Percentiles rank a stretch among this genome's conserved stretches.
Evolutionary conservation across 2,113 vertebrate genomes (phyloP).

Genomic region (Petrocephalus zakoni): DNA sequence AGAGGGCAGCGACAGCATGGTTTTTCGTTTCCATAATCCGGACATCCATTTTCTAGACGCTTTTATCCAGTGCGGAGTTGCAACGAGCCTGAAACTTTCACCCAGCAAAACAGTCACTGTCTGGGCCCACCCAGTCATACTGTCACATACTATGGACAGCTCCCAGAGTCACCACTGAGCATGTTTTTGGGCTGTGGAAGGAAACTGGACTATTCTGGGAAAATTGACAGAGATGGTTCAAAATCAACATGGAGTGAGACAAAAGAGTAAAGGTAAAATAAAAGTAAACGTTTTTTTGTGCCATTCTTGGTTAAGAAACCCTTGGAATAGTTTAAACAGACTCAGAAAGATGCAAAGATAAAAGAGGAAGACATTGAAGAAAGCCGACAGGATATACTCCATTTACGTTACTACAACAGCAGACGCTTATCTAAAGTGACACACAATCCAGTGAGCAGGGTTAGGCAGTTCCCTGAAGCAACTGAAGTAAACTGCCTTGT

Average conservation of each 20-base stretch:
- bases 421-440: background rate
- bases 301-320: background rate
- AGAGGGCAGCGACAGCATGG: background rate
- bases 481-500: background rate
- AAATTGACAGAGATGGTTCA: background rate
- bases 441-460: background rate
- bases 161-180: background rate
- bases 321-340: background rate
- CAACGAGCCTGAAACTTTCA: background rate
- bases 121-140: background rate
- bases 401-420: background rate
- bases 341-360: background rate
- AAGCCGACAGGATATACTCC: background rate
- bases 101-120: background rate
- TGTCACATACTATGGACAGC: background rate
- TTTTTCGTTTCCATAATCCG: background rate
- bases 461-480: background rate
- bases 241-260: background rate
- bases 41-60: background rate
- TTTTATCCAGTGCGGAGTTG: background rate
- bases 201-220: background rate
- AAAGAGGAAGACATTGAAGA: background rate
- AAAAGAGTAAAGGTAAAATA: background rate
- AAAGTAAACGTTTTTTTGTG: background rate
- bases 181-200: background rate